These are phyloP conservation scores for Clitarchus hookeri DNA, from an alignment of 2,888 invertebrate genomes.

Conservation along the genomic window DNA sequence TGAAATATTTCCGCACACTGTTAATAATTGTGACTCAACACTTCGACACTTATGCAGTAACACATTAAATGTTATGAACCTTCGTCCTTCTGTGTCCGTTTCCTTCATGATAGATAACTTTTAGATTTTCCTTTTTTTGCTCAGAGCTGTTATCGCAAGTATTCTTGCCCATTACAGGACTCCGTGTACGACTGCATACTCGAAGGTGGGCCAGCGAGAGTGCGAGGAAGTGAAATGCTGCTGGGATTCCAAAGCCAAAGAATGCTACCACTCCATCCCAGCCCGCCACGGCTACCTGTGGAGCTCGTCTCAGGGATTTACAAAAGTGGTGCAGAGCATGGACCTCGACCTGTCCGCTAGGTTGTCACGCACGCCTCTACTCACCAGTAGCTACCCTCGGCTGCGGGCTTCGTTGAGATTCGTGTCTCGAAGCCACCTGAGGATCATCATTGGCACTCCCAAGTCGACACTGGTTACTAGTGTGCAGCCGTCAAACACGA, in stretches of 20 bases:
- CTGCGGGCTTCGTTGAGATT: slow-evolving; percentile 34
- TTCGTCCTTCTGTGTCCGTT: too few relatives aligned
- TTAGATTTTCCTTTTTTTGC: too few relatives aligned
- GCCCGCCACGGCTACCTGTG: slow-evolving; percentile 59
- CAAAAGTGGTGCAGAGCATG: slow-evolving; percentile 29
- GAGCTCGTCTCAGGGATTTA: slow-evolving; percentile 42
- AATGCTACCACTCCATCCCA: slow-evolving; percentile 61
- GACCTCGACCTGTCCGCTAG: slow-evolving; percentile 40
- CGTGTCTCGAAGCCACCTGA: slow-evolving; percentile 41
- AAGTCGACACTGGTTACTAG: not conserved
- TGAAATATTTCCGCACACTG: too few relatives aligned
- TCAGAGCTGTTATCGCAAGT: not conserved
- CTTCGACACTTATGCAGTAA: too few relatives aligned
- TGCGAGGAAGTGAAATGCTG: slow-evolving; percentile 59
- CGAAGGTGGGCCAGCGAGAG: slow-evolving; percentile 44
- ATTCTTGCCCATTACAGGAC: not conserved
- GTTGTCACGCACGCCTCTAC: slow-evolving; percentile 46
- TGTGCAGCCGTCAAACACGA: not conserved
- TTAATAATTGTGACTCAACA: too few relatives aligned
- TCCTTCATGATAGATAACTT: too few relatives aligned
- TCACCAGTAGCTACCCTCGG: slow-evolving; percentile 49
- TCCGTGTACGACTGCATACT: not conserved
- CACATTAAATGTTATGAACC: too few relatives aligned
- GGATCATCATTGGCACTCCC: slow-evolving; percentile 35
- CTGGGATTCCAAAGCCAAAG: slow-evolving; percentile 54